A percentile compares a stretch with the other conserved stretches of the same genome.
phyloP scores from a whole-genome alignment of 2,113 vertebrate species.

The Clarias magur region DNA sequence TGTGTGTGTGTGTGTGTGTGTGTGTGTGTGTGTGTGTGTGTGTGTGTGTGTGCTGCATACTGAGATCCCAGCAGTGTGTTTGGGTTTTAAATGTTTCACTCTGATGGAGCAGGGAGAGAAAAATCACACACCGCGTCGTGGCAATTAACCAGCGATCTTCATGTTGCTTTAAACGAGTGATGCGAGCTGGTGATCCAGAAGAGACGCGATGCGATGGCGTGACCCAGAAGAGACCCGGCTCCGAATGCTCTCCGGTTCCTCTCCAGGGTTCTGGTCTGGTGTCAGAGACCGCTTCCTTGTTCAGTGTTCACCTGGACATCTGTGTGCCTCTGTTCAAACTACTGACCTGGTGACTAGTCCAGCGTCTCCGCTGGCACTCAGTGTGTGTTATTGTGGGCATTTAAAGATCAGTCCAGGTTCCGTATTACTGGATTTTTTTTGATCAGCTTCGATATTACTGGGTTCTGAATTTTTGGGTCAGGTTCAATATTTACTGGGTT shows the following conservation, averaged over 20 bases:
- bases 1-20: constrained; percentile 1
- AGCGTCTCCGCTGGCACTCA: no score
- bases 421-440: no score
- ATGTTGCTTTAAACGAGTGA: not conserved
- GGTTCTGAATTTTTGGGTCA: no score
- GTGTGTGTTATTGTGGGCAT: no score
- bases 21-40: constrained; percentile 14
- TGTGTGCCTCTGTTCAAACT: no score
- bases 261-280: not conserved
- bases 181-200: not conserved
- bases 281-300: not conserved
- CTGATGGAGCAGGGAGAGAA: constrained; percentile 16
- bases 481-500: not conserved
- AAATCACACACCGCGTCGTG: not conserved
- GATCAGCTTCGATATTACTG: no score
- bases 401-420: no score
- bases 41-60: constrained; percentile 40
- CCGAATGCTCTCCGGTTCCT: not conserved
- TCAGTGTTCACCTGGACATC: no score
- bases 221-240: not conserved
- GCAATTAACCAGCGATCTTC: not conserved
- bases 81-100: constrained; percentile 47
- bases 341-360: no score
- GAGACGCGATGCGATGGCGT: not conserved
- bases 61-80: constrained; percentile 33